Evolutionary conservation across 2,113 vertebrate species (phyloP).

Genomic region (Agelaius tricolor): DNA sequence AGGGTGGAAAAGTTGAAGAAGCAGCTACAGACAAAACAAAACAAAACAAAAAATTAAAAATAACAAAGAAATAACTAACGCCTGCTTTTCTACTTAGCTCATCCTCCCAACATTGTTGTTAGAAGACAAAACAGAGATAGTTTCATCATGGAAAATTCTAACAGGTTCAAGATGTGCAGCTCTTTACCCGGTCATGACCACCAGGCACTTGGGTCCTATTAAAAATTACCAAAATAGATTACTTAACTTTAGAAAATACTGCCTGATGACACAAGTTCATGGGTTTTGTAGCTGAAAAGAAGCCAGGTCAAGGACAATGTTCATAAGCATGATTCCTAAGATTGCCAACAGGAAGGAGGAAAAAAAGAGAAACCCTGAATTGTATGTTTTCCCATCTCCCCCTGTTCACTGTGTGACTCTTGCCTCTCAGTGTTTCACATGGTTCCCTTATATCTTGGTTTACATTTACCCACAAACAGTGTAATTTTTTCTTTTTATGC

Average conservation of each 20-base stretch:
- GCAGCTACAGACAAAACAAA: background rate
- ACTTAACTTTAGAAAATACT: background rate
- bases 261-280: background rate
- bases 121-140: background rate
- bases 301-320: background rate
- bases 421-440: background rate
- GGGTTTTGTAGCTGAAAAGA: background rate
- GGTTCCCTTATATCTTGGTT: background rate
- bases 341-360: background rate
- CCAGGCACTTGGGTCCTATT: background rate
- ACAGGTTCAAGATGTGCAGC: background rate
- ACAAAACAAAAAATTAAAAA: background rate
- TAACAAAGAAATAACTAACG: background rate
- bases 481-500: background rate
- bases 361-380: background rate
- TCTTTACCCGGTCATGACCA: background rate
- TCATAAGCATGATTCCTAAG: background rate
- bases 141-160: background rate
- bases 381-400: background rate
- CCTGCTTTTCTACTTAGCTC: background rate
- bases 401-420: background rate
- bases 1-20: background rate
- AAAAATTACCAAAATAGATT: background rate
- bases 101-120: background rate
- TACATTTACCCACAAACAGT: background rate